phyloP scores from a whole-genome alignment of 2,113 vertebrate species.

The Urocolius indicus region DNA sequence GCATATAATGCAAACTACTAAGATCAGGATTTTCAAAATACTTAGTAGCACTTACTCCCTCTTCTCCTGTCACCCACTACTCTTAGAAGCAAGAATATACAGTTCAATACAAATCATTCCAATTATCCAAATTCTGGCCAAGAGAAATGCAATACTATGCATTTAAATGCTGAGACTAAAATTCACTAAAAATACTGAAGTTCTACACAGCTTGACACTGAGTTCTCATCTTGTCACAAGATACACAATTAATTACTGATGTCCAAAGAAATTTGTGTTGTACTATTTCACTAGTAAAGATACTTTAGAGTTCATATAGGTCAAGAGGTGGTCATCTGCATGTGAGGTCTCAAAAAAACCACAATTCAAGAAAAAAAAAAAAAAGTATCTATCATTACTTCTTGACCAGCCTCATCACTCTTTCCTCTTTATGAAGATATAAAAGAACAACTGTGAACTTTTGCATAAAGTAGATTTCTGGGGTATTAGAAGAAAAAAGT shows the following conservation, averaged over 20 bases:
- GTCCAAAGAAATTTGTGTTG: background rate
- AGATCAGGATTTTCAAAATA: background rate
- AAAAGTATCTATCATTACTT: background rate
- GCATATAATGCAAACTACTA: background rate
- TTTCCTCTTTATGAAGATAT: background rate
- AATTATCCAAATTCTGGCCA: conserved; percentile 9
- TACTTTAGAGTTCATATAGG: background rate
- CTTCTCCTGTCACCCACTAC: background rate
- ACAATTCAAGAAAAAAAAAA: background rate
- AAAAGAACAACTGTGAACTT: background rate
- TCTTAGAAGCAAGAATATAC: background rate
- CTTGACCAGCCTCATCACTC: background rate
- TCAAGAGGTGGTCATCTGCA: background rate
- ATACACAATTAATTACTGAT: background rate
- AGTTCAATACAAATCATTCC: conserved; percentile 14
- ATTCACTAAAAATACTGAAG: conserved; percentile 14
- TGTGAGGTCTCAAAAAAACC: background rate
- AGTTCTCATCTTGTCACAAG: conserved; percentile 1
- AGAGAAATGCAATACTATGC: background rate
- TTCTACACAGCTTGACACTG: background rate
- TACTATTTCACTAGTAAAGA: background rate
- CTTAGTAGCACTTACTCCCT: background rate
- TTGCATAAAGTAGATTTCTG: background rate
- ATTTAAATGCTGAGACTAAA: conserved; percentile 30
- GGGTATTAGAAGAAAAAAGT: background rate